Percentiles rank a stretch among this genome's conserved stretches.
Conservation (phyloP, 1,140 invertebrate species). For the Centruroides sculpturatus region DNA sequence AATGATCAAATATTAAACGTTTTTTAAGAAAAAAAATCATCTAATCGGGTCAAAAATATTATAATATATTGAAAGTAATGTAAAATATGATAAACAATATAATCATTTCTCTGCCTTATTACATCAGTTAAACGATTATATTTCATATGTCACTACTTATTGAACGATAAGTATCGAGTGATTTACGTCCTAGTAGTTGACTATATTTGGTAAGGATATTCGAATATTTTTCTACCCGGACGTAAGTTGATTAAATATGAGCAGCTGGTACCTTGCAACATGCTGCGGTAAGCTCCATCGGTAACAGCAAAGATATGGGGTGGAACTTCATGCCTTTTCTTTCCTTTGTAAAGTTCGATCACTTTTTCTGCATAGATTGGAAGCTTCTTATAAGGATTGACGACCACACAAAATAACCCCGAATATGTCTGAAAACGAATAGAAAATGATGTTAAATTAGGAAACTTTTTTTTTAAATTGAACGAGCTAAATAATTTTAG, state of each 20-base stretch:
- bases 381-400: conserved; percentile 96
- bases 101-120: neutral
- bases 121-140: too few relatives aligned
- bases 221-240: too few relatives aligned
- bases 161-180: too few relatives aligned
- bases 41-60: too few relatives aligned
- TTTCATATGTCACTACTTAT: too few relatives aligned
- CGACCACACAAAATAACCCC: conserved; percentile 96
- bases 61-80: too few relatives aligned
- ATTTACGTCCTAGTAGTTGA: too few relatives aligned
- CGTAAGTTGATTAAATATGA: too few relatives aligned
- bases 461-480: neutral
- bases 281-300: conserved; percentile 88
- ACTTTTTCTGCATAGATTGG: conserved; percentile 99
- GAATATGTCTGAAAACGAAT: conserved; percentile 81
- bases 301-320: conserved; percentile 99
- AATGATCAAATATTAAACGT: too few relatives aligned
- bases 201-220: too few relatives aligned
- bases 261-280: conserved; percentile 79
- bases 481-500: neutral
- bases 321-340: conserved; percentile 96
- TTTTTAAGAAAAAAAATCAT: too few relatives aligned
- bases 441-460: neutral
- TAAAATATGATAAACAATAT: too few relatives aligned
- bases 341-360: conserved; percentile 98